These are phyloP conservation scores for Hippocampus comes DNA, from an alignment of 2,113 vertebrate species.

Conservation along the genomic window DNA sequence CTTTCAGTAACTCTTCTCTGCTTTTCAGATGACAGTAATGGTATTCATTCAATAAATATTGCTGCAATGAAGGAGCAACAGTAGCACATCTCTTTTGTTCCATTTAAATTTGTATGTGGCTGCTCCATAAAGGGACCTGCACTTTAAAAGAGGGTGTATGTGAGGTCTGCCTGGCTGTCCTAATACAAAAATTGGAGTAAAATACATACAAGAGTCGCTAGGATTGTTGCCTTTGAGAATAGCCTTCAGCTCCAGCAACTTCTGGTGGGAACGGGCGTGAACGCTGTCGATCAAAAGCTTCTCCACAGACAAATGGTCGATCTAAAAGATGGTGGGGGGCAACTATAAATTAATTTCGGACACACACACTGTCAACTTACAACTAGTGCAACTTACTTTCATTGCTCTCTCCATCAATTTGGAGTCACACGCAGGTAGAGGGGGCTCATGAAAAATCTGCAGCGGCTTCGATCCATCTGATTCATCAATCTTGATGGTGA, in stretches of 20 bases:
- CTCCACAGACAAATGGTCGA: slow-evolving; percentile 95
- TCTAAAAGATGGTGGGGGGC: slow-evolving; percentile 66
- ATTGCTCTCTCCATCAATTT: slow-evolving; percentile 95
- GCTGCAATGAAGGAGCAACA: background rate
- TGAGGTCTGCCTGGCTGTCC: background rate
- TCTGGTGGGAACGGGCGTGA: slow-evolving; percentile 94
- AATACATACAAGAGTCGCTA: slow-evolving; percentile 87
- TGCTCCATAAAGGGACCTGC: background rate
- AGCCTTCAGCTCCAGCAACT: slow-evolving; percentile 94
- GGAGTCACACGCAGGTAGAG: slow-evolving; percentile 90
- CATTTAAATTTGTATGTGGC: background rate
- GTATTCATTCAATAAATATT: background rate
- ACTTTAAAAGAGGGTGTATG: background rate
- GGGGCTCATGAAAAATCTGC: slow-evolving; percentile 96
- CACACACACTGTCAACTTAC: background rate
- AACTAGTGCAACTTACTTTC: slow-evolving; percentile 72
- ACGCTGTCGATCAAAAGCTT: slow-evolving; percentile 98
- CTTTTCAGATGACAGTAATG: background rate
- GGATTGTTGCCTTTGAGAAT: slow-evolving; percentile 88
- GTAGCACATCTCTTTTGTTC: background rate
- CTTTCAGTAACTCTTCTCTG: background rate
- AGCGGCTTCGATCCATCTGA: slow-evolving; percentile 93
- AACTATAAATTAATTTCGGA: background rate
- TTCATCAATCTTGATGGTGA: slow-evolving; percentile 96
- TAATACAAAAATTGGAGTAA: background rate